Conservation (phyloP, 1,140 invertebrate species). For the Theocolax elegans region DNA sequence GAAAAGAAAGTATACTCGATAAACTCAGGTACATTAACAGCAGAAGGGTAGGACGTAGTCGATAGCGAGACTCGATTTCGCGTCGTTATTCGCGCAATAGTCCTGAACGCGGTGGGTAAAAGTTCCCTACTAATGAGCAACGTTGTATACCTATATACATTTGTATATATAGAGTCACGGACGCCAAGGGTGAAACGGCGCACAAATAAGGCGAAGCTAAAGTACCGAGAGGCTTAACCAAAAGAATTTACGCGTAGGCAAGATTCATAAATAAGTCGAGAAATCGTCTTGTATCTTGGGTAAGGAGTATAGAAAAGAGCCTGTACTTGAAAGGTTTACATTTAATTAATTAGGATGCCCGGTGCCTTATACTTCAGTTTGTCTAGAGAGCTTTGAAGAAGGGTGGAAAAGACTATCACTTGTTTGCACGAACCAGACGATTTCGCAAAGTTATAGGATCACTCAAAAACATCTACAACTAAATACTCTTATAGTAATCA, state of each 20-base stretch:
- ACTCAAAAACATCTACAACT: too few relatives aligned
- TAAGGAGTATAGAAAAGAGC: neutral
- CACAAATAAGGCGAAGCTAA: constrained; percentile 4
- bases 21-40: constrained; percentile 40
- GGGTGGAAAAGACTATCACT: neutral
- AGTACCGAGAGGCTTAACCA: neutral
- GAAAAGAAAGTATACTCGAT: constrained; percentile 31
- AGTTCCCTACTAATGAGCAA: constrained; percentile 46
- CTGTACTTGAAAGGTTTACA: neutral
- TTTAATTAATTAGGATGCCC: constrained; percentile 8
- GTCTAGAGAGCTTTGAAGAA: neutral
- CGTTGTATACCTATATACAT: neutral
- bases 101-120: constrained; percentile 41
- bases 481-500: too few relatives aligned
- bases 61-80: constrained; percentile 39
- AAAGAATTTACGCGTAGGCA: neutral
- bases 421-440: neutral
- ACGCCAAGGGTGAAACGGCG: neutral
- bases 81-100: constrained; percentile 42
- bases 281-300: neutral
- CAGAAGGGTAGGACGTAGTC: constrained; percentile 32
- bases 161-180: neutral
- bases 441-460: neutral
- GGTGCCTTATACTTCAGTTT: neutral
- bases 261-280: constrained; percentile 17